A percentile compares a stretch with the other conserved stretches of the same genome.
phyloP scores from a whole-genome alignment of 2,113 vertebrate species.

The Eidolon helvum region DNA sequence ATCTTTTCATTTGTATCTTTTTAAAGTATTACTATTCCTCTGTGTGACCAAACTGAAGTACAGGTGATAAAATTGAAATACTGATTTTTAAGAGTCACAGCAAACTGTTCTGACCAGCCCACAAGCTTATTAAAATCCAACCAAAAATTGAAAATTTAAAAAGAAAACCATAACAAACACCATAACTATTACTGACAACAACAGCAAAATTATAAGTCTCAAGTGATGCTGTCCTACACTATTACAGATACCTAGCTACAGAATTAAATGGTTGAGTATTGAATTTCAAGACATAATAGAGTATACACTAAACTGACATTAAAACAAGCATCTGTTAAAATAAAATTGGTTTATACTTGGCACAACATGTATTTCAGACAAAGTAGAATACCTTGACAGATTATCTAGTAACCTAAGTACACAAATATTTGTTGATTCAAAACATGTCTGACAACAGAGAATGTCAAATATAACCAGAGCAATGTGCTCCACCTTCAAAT shows the following conservation, averaged over 20 bases:
- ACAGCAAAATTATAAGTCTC: not conserved
- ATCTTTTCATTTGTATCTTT: not conserved
- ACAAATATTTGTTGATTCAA: not conserved
- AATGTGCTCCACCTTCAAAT: not conserved
- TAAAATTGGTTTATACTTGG: not conserved
- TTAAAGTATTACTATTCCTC: not conserved
- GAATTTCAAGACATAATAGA: not conserved
- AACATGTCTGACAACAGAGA: not conserved
- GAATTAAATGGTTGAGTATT: not conserved
- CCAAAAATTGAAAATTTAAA: not conserved
- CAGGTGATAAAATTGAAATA: not conserved
- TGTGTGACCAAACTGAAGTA: not conserved
- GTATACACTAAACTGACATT: not conserved
- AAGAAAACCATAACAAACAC: not conserved
- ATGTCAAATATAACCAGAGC: not conserved
- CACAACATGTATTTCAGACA: not conserved
- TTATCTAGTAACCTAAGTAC: slow-evolving; percentile 17
- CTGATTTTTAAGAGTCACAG: not conserved
- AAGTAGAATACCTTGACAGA: slow-evolving; percentile 25
- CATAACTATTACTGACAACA: not conserved
- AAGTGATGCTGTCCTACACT: not conserved
- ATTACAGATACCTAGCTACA: not conserved
- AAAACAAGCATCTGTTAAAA: not conserved
- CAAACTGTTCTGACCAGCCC: not conserved
- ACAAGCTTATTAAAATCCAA: not conserved